These are phyloP conservation scores for Lepidonotus clava DNA, from an alignment of 2,888 invertebrate genomes.

Conservation along the genomic window DNA sequence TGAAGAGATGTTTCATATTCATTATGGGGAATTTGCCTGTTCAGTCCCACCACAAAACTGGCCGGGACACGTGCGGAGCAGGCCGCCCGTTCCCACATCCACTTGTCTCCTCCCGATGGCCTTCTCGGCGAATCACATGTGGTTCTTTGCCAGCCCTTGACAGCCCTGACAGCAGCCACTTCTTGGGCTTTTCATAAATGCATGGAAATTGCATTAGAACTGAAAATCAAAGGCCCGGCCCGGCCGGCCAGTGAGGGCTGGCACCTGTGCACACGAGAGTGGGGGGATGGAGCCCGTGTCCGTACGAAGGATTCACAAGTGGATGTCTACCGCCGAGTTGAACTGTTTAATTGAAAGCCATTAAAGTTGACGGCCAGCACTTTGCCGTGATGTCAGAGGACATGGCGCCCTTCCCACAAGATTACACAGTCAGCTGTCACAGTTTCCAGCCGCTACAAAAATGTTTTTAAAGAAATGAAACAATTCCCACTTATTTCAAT, in stretches of 20 bases:
- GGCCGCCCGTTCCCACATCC: constrained; percentile 31
- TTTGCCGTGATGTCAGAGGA: background rate
- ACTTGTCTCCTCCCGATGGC: background rate
- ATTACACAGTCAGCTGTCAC: constrained; percentile 1
- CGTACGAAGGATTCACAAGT: background rate
- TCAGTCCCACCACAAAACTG: constrained; percentile 30
- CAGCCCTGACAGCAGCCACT: constrained; percentile 44
- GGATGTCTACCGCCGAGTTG: constrained; percentile 19
- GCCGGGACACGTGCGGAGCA: constrained; percentile 25
- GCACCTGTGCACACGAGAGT: constrained; percentile 33
- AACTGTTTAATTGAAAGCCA: constrained; percentile 29
- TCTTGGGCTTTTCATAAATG: constrained; percentile 45
- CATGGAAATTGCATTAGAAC: constrained; percentile 50
- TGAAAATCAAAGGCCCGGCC: constrained; percentile 7
- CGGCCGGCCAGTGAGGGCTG: background rate
- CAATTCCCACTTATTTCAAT: no score
- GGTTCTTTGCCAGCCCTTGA: constrained; percentile 46
- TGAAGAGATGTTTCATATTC: constrained; percentile 45
- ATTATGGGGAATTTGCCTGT: constrained; percentile 18
- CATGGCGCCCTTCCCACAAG: background rate
- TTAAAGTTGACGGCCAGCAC: constrained; percentile 12
- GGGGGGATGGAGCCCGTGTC: background rate
- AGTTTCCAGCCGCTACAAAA: background rate
- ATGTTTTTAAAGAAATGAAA: no score
- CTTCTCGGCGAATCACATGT: constrained; percentile 11